Base-by-base conservation (phyloP, 2,113 vertebrate species). In the Patagioenas fasciata region DNA sequence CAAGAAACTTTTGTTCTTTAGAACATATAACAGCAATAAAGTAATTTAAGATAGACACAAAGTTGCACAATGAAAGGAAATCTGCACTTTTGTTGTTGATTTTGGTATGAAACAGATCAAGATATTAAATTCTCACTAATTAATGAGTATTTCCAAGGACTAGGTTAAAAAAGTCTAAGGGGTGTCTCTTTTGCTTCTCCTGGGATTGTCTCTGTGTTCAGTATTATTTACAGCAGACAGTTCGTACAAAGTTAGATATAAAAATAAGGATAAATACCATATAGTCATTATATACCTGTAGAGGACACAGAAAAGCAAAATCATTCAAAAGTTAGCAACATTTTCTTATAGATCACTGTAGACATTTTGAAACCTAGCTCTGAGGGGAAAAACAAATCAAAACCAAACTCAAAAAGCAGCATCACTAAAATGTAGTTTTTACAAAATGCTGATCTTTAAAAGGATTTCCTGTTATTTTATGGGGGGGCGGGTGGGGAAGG, bases 251-350 rank as follows among this genome's bases (percentile, higher is more conserved):
- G 57, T 66, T 32, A 66, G 17, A 14, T 32, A 73, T 17, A 77
- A 50, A 5, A 80, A 73, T 51, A 74, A 31, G 31, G 16, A 31
- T 7, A 64, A 73, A 69, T 51, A n/a, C 2, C 5, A 15, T 70
- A 21, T 10, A 47, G 4, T 40, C 51, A 65, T 31, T 36, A 47
- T 40, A 20, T 32, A 47, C 8, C 51, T 69, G 10, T 0, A 70
- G 19, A 69, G 31, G 29, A 31, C 23, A 61, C 6, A 36, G 42
- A 80, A 83, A 84, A 18, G 4, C 4, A 48, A 79, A 75, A 80
- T n/a, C 0, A 42, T 84, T 77, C 14, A 56, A 74, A 66, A 66
- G 1, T 3, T 48, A 70, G 4, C 1, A 82, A 31, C 1, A 66
- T 67, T 71, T 89, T 83, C 4, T n/a, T 51, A 25, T 6, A 14